Evolutionary conservation across 2,113 vertebrate species (phyloP).

Genomic region (Poeciliopsis turrubarensis): DNA sequence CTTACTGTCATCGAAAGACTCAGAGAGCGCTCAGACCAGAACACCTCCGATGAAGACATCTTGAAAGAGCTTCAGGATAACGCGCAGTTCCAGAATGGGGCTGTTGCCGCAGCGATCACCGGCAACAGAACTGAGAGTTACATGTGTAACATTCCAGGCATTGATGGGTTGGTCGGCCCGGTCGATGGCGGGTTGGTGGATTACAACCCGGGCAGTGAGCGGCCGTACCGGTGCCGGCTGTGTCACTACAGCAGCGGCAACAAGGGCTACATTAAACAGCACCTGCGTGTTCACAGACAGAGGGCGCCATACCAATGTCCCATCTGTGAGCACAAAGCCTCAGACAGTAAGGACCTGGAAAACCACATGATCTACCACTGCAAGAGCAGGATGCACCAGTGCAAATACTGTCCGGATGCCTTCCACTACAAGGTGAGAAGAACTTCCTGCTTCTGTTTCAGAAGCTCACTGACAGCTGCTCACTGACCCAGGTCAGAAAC

Average conservation of each 20-base stretch:
- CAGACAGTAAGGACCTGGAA: slow-evolving; percentile 90
- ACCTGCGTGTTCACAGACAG: slow-evolving; percentile 91
- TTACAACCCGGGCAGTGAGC: slow-evolving; percentile 84
- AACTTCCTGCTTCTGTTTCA: not conserved
- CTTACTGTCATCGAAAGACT: slow-evolving; percentile 96
- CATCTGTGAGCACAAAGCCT: slow-evolving; percentile 93
- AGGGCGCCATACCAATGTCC: slow-evolving; percentile 96
- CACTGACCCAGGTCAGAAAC: not conserved
- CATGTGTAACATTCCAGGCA: slow-evolving; percentile 27
- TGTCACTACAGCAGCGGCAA: slow-evolving; percentile 94
- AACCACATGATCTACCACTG: slow-evolving; percentile 97
- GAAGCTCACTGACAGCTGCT: not conserved
- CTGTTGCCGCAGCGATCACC: slow-evolving; percentile 22
- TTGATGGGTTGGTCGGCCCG: slow-evolving; percentile 44
- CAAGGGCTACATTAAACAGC: slow-evolving; percentile 97
- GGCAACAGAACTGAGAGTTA: slow-evolving; percentile 33
- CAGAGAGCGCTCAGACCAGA: slow-evolving; percentile 94
- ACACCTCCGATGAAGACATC: slow-evolving; percentile 94
- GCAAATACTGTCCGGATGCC: slow-evolving; percentile 87
- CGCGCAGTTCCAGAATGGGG: slow-evolving; percentile 83
- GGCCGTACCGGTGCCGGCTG: slow-evolving; percentile 92
- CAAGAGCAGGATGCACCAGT: slow-evolving; percentile 90
- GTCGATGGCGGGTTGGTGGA: slow-evolving; percentile 85
- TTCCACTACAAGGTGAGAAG: slow-evolving; percentile 94
- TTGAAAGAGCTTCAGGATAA: slow-evolving; percentile 94